Evolutionary conservation across 37 sponge, comb jelly and placozoan genomes (phyloP).

Genomic region (Chondrosia reniformis): DNA sequence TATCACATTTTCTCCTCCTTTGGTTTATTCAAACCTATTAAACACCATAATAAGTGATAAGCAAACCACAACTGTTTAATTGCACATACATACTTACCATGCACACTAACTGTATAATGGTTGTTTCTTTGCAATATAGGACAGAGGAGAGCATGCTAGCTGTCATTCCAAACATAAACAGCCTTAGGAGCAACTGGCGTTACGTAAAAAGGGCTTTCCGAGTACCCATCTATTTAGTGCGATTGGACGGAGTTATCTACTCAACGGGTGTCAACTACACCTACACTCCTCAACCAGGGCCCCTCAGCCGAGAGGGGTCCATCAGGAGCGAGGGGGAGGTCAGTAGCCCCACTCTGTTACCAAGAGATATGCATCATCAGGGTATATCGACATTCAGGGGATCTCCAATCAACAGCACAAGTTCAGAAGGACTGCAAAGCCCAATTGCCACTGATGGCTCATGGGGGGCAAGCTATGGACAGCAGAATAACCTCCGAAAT

Average conservation of each 20-base stretch:
- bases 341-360: neutral
- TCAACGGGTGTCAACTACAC: constrained; percentile 40
- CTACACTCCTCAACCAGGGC: constrained; percentile 7
- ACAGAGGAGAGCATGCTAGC: constrained; percentile 66
- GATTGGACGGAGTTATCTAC: constrained; percentile 83
- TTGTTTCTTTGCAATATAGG: too few species aligned
- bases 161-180: constrained; percentile 40
- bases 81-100: too few species aligned
- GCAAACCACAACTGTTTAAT: too few species aligned
- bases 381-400: neutral
- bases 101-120: too few species aligned
- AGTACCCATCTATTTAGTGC: constrained; percentile 64
- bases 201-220: neutral
- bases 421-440: neutral
- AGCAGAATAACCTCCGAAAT: too few species aligned
- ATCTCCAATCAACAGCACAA: neutral
- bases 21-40: too few species aligned
- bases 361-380: neutral
- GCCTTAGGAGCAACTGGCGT: constrained; percentile 4
- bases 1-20: too few species aligned
- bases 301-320: neutral
- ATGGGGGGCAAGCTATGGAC: too few species aligned
- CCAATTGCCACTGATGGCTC: too few species aligned
- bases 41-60: too few species aligned
- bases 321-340: neutral